These are phyloP conservation scores for Herpetotheres cachinnans DNA, from an alignment of 2,113 vertebrate species.

Conservation along the genomic window DNA sequence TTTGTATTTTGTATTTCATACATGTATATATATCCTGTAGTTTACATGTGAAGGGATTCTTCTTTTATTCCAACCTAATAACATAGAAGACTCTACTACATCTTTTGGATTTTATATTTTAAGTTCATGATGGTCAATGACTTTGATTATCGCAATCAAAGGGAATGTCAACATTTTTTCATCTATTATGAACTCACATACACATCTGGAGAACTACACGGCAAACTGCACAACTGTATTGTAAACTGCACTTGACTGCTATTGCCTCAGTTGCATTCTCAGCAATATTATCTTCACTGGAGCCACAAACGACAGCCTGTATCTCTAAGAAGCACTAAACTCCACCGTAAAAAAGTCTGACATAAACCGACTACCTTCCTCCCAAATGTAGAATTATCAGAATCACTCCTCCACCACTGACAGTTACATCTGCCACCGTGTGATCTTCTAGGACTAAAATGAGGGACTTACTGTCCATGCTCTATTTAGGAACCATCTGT, in stretches of 20 bases:
- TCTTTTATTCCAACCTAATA: neutral
- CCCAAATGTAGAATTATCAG: neutral
- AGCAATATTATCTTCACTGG: neutral
- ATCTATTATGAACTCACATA: neutral
- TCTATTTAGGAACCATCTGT: neutral
- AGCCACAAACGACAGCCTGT: neutral
- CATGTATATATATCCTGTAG: neutral
- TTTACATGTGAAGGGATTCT: neutral
- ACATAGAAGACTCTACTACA: neutral
- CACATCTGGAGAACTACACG: neutral
- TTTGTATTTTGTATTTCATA: neutral
- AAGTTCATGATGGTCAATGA: neutral
- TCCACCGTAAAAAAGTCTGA: neutral
- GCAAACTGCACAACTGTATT: neutral
- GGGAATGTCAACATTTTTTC: neutral
- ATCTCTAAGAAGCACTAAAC: neutral
- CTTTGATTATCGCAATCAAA: neutral
- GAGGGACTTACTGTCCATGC: neutral
- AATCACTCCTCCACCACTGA: neutral
- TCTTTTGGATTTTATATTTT: neutral
- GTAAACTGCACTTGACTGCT: neutral
- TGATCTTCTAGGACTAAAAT: neutral
- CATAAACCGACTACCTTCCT: neutral
- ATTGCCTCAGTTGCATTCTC: neutral
- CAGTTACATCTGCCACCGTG: neutral